Percentiles rank a stretch among this genome's conserved stretches.
phyloP scores from a whole-genome alignment of 2,797 vertebrate species.

The Sebastes variabilis region DNA sequence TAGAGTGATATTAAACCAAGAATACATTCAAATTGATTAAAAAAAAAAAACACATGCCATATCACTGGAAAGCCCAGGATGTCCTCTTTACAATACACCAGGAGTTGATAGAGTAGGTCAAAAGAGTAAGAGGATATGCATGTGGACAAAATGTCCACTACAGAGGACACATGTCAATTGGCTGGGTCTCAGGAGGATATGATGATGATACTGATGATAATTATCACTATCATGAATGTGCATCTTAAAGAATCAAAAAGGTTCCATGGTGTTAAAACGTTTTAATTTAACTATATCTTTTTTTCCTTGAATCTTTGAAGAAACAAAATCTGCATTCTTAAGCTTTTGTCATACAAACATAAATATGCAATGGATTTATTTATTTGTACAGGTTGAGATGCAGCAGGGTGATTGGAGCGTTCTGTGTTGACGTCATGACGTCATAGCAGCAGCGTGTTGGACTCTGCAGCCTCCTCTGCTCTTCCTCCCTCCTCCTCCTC shows the following conservation, averaged over 20 bases:
- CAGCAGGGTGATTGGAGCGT: conserved; percentile 60
- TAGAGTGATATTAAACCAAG: too few species aligned
- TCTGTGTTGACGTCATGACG: conserved; percentile 84
- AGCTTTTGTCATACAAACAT: not conserved
- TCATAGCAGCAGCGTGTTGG: conserved; percentile 82
- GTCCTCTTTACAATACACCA: too few species aligned
- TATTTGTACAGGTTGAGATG: not conserved
- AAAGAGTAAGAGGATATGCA: too few species aligned
- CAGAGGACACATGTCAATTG: too few species aligned
- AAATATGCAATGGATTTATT: conserved; percentile 3
- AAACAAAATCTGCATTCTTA: not conserved
- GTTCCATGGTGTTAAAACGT: not conserved
- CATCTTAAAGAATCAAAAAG: not conserved
- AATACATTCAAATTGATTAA: too few species aligned
- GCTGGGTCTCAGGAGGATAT: too few species aligned
- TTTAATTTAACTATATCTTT: not conserved
- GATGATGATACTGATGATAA: not conserved
- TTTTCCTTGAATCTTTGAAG: not conserved
- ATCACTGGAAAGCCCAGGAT: too few species aligned
- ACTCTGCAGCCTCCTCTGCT: conserved; percentile 79
- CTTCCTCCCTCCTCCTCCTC: conserved; percentile 57
- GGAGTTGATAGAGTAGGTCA: too few species aligned
- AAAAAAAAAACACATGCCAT: too few species aligned
- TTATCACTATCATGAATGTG: not conserved
- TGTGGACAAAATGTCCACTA: too few species aligned